Evolutionary conservation across 2,113 vertebrate genomes (phyloP).

Genomic region (Thryonomys swinderianus): DNA sequence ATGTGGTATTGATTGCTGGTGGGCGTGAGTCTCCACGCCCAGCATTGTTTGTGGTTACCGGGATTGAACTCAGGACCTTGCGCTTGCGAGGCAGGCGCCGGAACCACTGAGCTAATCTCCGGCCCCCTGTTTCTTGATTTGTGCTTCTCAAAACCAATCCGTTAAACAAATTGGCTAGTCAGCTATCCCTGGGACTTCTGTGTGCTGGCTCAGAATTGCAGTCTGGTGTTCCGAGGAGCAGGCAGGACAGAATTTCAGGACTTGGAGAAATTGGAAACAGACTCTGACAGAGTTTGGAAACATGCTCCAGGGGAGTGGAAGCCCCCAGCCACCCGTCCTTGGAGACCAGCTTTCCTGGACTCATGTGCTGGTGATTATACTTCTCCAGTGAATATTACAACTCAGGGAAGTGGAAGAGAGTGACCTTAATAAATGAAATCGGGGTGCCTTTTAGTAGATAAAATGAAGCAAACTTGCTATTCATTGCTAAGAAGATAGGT

Average conservation of each 20-base stretch:
- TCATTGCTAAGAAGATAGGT: background rate
- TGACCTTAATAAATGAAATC: background rate
- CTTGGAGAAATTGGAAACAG: background rate
- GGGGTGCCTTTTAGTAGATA: background rate
- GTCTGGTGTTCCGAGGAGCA: background rate
- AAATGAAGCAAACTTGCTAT: background rate
- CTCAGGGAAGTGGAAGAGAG: background rate
- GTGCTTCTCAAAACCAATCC: background rate
- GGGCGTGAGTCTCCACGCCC: no score
- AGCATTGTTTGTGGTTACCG: no score
- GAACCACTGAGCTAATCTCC: no score
- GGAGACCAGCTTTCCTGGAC: background rate
- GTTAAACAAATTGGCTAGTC: background rate
- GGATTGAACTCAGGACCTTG: no score
- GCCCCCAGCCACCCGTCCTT: background rate
- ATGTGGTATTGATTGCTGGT: no score
- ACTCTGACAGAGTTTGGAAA: background rate
- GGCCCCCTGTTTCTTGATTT: background rate
- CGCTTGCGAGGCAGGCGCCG: no score
- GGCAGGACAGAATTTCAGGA: slow-evolving; percentile 7
- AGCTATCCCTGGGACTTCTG: background rate
- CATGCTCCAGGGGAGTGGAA: background rate
- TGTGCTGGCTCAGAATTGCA: background rate
- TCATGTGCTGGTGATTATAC: background rate
- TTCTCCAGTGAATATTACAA: background rate